Percentiles rank a stretch among this genome's conserved stretches.
These are phyloP conservation scores for Mimas tiliae DNA, from an alignment of 2,888 invertebrate genomes.

Conservation along the genomic window DNA sequence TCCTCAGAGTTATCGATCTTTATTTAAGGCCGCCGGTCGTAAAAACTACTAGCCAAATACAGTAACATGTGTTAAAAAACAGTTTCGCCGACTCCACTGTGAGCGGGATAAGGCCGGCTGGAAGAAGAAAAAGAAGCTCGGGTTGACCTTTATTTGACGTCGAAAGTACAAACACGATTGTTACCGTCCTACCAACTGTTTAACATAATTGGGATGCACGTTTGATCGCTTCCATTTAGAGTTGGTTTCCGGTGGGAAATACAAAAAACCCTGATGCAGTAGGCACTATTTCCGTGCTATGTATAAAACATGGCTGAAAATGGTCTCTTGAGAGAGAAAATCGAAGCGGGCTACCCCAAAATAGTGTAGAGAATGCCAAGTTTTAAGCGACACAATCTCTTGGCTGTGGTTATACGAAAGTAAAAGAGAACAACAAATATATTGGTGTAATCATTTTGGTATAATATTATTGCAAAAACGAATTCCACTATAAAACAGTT, in stretches of 20 bases:
- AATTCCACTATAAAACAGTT: not conserved
- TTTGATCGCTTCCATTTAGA: constrained; percentile 4
- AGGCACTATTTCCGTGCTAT: constrained; percentile 9
- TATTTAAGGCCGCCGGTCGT: too few species aligned
- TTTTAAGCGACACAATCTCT: not conserved
- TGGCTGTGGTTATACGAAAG: not conserved
- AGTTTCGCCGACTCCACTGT: too few species aligned
- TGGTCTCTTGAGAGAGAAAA: constrained; percentile 24
- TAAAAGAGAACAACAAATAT: constrained; percentile 4
- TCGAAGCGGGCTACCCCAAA: constrained; percentile 20
- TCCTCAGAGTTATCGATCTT: too few species aligned
- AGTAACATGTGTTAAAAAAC: too few species aligned
- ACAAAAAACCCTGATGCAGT: constrained; percentile 23
- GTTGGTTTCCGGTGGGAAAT: not conserved
- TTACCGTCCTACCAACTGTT: not conserved
- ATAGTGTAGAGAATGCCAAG: constrained; percentile 15
- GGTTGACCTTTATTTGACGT: constrained; percentile 34
- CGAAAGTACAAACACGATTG: constrained; percentile 13
- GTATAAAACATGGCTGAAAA: constrained; percentile 14
- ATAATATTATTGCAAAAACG: not conserved
- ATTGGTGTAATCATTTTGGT: not conserved
- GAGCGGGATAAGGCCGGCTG: too few species aligned
- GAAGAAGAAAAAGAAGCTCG: constrained; percentile 42
- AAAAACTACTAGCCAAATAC: too few species aligned
- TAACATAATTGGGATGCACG: not conserved